Evolutionary conservation across 2,888 invertebrate genomes (phyloP).

Genomic region (Pomacea canaliculata): DNA sequence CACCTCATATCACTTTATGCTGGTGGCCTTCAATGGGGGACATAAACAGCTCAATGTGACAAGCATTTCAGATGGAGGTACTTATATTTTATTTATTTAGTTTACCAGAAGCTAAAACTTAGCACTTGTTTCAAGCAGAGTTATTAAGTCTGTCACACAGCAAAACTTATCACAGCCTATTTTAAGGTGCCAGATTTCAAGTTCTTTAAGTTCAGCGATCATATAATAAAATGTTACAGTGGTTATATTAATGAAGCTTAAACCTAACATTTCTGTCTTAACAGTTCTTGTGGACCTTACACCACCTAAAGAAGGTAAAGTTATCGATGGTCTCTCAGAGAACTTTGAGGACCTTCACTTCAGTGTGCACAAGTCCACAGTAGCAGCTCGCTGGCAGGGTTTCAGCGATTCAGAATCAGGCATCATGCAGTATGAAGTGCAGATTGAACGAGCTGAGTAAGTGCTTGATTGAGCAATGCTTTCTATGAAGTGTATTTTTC

Average conservation of each 20-base stretch:
- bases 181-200: too few relatives aligned
- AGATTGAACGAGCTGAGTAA: slow-evolving; percentile 40
- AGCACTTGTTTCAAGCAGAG: too few relatives aligned
- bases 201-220: too few relatives aligned
- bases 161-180: too few relatives aligned
- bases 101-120: too few relatives aligned
- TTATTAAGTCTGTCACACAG: too few relatives aligned
- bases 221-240: too few relatives aligned
- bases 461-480: neutral
- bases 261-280: neutral
- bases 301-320: slow-evolving; percentile 40
- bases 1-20: slow-evolving; percentile 37
- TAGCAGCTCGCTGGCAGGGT: slow-evolving; percentile 45
- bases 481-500: too few relatives aligned
- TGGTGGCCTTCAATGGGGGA: slow-evolving; percentile 49
- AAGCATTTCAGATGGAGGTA: slow-evolving; percentile 42
- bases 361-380: slow-evolving; percentile 44
- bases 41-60: slow-evolving; percentile 45
- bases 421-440: slow-evolving; percentile 42
- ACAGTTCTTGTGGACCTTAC: slow-evolving; percentile 50
- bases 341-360: slow-evolving; percentile 40
- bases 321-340: slow-evolving; percentile 42
- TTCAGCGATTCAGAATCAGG: slow-evolving; percentile 53
- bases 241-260: too few relatives aligned
- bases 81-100: neutral